These are phyloP conservation scores for Cydia strobilella DNA, from an alignment of 1,140 invertebrate species.

Conservation along the genomic window DNA sequence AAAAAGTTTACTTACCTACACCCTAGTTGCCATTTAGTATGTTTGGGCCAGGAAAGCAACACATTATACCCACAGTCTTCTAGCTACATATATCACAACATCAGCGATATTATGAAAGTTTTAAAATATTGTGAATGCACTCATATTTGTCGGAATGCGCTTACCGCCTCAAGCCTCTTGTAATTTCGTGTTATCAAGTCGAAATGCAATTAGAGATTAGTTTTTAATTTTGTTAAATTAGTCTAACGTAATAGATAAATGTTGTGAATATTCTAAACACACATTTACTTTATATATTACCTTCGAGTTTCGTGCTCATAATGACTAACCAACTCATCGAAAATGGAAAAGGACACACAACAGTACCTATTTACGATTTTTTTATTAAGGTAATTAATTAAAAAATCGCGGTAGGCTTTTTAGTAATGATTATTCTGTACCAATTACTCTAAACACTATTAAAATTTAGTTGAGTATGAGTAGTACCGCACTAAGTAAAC, in stretches of 20 bases:
- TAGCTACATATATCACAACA: no score
- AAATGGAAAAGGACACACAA: neutral
- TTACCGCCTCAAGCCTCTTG: slow-evolving; percentile 29
- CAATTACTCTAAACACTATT: slow-evolving; percentile 10
- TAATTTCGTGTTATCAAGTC: slow-evolving; percentile 31
- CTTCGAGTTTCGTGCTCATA: neutral
- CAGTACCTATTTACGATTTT: neutral
- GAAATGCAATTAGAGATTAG: slow-evolving; percentile 40
- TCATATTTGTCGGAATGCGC: slow-evolving; percentile 29
- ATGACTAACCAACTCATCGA: slow-evolving; percentile 2
- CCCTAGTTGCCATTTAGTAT: neutral
- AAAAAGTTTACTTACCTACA: slow-evolving; percentile 3
- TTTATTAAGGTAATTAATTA: neutral
- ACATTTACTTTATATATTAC: slow-evolving; percentile 4
- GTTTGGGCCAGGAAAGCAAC: neutral
- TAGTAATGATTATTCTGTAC: neutral
- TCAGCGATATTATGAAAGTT: neutral
- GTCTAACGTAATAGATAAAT: slow-evolving; percentile 42
- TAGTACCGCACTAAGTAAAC: slow-evolving; percentile 53
- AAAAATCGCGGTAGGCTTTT: no score
- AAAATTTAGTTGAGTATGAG: slow-evolving; percentile 20
- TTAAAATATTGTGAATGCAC: slow-evolving; percentile 27
- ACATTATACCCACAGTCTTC: neutral
- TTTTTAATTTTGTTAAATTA: slow-evolving; percentile 58
- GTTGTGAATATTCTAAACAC: slow-evolving; percentile 28